A percentile compares a stretch with the other conserved stretches of the same genome.
These are phyloP conservation scores for Myripristis jacobus DNA, from an alignment of 2,797 vertebrate species.

Conservation along the genomic window DNA sequence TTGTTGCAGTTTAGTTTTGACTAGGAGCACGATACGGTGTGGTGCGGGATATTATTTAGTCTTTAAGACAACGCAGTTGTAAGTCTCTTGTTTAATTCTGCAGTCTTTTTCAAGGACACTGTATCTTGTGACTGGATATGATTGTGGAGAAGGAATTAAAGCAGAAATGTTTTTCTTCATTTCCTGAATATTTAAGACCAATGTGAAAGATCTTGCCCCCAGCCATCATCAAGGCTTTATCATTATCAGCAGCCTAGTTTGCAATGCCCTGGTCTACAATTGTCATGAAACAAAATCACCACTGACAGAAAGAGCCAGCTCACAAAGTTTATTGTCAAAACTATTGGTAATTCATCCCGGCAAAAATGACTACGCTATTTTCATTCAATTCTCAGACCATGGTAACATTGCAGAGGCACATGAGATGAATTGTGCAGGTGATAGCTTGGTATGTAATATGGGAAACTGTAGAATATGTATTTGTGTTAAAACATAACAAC, in stretches of 20 bases:
- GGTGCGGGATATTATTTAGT: too few relatives aligned
- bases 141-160: not conserved
- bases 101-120: too few relatives aligned
- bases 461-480: constrained; percentile 6
- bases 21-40: too few relatives aligned
- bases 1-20: too few relatives aligned
- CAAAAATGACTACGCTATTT: constrained; percentile 14
- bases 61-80: too few relatives aligned
- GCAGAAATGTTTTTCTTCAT: not conserved
- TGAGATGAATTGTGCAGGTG: constrained; percentile 27
- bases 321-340: constrained; percentile 30
- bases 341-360: constrained; percentile 17
- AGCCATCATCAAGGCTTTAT: constrained; percentile 2
- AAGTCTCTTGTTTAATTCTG: too few relatives aligned
- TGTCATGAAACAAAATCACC: not conserved
- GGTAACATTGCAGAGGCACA: constrained; percentile 65
- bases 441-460: too few relatives aligned
- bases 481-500: too few relatives aligned
- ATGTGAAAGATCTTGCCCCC: not conserved
- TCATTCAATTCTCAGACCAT: constrained; percentile 26
- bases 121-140: too few relatives aligned
- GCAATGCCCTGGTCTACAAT: not conserved
- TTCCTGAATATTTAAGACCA: not conserved
- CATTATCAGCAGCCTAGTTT: constrained; percentile 3
- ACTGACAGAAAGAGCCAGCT: constrained; percentile 7